phyloP scores from a whole-genome alignment of 1,140 invertebrate genomes.

The Cherax destructor region DNA sequence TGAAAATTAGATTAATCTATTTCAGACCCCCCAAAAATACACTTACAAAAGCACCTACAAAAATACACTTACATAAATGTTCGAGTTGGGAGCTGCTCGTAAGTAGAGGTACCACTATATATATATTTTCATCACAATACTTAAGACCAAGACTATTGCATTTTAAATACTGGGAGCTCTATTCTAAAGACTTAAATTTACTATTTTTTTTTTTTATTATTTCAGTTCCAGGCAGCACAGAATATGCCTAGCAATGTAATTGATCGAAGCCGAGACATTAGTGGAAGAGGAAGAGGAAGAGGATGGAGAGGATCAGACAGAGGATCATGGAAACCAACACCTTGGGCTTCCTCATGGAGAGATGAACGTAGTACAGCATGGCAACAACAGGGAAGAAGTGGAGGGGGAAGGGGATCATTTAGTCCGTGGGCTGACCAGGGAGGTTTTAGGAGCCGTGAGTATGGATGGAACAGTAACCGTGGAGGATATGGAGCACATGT shows the following conservation, averaged over 20 bases:
- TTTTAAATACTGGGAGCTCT: too few relatives aligned
- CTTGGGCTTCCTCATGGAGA: constrained; percentile 29
- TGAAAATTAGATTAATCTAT: too few relatives aligned
- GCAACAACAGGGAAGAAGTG: constrained; percentile 40
- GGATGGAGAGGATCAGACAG: constrained; percentile 31
- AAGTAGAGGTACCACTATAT: too few relatives aligned
- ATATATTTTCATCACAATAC: too few relatives aligned
- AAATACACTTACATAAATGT: too few relatives aligned
- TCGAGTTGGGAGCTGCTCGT: too few relatives aligned
- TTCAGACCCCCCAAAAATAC: too few relatives aligned
- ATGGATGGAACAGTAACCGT: constrained; percentile 16
- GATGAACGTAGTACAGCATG: constrained; percentile 13
- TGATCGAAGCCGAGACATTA: constrained; percentile 23
- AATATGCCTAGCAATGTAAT: constrained; percentile 48
- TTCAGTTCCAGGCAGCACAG: constrained; percentile 48
- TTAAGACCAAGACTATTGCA: too few relatives aligned
- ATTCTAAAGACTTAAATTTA: background rate
- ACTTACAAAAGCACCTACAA: too few relatives aligned
- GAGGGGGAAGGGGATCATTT: constrained; percentile 33
- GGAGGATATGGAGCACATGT: constrained; percentile 43
- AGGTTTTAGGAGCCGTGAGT: constrained; percentile 28
- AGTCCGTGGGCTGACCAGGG: constrained; percentile 48
- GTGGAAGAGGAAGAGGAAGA: constrained; percentile 8
- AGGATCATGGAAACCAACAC: constrained; percentile 44
- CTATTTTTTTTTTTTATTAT: background rate